Evolutionary conservation across 2,797 vertebrate genomes (phyloP).

Genomic region (Gambusia yucatana): DNA sequence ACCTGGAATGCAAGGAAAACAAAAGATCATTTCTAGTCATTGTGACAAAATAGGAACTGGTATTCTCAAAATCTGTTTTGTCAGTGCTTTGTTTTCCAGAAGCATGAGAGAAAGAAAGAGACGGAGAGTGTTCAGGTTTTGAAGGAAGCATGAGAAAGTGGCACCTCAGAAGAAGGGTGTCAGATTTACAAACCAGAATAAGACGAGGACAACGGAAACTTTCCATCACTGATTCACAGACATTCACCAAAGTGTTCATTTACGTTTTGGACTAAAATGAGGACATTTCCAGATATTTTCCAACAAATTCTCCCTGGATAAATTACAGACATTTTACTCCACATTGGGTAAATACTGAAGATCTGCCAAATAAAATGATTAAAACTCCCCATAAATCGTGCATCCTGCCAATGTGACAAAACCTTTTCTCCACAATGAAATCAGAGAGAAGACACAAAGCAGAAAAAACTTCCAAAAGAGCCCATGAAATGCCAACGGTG

Average conservation of each 20-base stretch:
- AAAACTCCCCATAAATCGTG: neutral
- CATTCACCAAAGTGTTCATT: neutral
- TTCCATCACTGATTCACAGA: neutral
- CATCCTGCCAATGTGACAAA: neutral
- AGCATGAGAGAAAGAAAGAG: neutral
- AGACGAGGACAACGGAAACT: neutral
- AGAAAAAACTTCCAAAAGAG: neutral
- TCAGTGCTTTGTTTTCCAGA: constrained; percentile 14
- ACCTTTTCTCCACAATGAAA: neutral
- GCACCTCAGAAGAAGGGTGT: constrained; percentile 16
- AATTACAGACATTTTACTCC: neutral
- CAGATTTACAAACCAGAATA: constrained; percentile 36
- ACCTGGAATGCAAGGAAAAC: constrained; percentile 3
- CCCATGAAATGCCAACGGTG: neutral
- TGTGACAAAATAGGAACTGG: constrained; percentile 51
- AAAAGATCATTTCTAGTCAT: constrained; percentile 28
- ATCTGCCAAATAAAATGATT: neutral
- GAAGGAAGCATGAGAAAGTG: constrained; percentile 12
- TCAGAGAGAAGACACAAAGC: neutral
- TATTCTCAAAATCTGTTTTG: neutral
- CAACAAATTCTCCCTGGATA: neutral
- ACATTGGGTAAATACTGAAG: neutral
- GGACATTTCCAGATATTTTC: neutral
- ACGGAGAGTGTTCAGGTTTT: neutral
- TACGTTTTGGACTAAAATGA: neutral